Conservation (phyloP, 2,113 vertebrate genomes). For the Neotoma lepida region DNA sequence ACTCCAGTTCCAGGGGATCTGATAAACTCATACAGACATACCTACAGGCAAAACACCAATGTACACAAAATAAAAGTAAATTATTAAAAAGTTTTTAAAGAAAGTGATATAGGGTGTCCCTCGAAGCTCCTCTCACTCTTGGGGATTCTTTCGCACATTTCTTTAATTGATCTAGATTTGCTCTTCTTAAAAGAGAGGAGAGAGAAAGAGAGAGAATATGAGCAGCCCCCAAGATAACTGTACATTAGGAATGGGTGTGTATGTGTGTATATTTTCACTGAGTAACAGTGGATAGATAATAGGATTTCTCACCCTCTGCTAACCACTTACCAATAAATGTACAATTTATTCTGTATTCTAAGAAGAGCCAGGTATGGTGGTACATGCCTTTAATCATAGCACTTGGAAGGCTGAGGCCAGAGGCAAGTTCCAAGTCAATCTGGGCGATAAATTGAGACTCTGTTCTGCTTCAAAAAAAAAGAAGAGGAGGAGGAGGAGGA, state of each 20-base stretch:
- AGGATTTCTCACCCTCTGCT: background rate
- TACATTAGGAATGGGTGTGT: background rate
- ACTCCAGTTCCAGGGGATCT: no score
- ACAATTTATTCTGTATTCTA: background rate
- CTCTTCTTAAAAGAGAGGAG: background rate
- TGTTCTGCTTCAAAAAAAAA: background rate
- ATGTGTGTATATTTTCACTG: background rate
- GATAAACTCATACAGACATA: no score
- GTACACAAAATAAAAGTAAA: no score
- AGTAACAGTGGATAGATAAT: background rate
- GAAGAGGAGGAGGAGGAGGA: rapidly evolving
- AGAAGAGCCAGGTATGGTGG: background rate
- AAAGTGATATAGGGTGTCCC: background rate
- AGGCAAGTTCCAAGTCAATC: background rate
- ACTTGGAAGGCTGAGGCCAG: background rate
- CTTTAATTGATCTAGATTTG: background rate
- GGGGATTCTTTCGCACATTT: background rate
- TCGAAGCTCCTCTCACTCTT: background rate
- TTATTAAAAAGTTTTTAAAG: background rate
- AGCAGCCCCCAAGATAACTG: background rate
- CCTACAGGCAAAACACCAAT: no score
- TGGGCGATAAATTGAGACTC: background rate
- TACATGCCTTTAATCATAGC: background rate
- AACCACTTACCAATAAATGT: background rate
- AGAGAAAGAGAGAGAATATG: background rate